Evolutionary conservation across 2,113 vertebrate genomes (phyloP).

Genomic region (Plecturocebus donacophilus): DNA sequence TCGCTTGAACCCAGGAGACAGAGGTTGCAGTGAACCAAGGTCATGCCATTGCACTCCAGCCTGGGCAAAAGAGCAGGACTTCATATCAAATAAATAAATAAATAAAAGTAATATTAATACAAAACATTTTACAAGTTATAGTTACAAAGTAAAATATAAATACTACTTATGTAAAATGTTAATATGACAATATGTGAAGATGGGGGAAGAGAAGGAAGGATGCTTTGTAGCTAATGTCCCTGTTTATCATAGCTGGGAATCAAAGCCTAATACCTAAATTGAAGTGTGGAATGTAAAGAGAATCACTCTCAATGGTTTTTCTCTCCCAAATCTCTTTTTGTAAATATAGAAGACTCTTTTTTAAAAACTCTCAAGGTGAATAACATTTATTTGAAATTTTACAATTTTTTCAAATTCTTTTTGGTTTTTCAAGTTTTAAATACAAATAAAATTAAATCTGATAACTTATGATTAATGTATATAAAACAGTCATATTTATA

Average conservation of each 20-base stretch:
- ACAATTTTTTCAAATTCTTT: constrained; percentile 16
- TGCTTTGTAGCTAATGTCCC: background rate
- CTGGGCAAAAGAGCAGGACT: too few species aligned
- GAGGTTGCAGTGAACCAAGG: too few species aligned
- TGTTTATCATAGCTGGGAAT: background rate
- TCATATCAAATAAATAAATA: too few species aligned
- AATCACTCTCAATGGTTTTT: background rate
- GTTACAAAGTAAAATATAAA: constrained; percentile 17
- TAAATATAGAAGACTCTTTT: background rate
- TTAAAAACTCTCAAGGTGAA: background rate
- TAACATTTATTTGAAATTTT: constrained; percentile 13
- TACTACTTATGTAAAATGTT: background rate
- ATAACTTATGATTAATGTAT: background rate
- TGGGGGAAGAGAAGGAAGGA: background rate
- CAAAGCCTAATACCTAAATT: background rate
- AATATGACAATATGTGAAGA: background rate
- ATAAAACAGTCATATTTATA: constrained; percentile 14
- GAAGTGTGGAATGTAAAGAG: background rate
- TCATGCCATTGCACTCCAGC: too few species aligned
- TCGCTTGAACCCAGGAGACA: too few species aligned
- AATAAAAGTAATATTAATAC: background rate
- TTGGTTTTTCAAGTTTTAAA: constrained; percentile 38
- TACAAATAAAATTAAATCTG: constrained; percentile 43
- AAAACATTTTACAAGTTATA: background rate
- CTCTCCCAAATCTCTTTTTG: background rate